Conservation (phyloP, 53 echinoderm and acorn worm species). For the Glandiceps talaboti region DNA sequence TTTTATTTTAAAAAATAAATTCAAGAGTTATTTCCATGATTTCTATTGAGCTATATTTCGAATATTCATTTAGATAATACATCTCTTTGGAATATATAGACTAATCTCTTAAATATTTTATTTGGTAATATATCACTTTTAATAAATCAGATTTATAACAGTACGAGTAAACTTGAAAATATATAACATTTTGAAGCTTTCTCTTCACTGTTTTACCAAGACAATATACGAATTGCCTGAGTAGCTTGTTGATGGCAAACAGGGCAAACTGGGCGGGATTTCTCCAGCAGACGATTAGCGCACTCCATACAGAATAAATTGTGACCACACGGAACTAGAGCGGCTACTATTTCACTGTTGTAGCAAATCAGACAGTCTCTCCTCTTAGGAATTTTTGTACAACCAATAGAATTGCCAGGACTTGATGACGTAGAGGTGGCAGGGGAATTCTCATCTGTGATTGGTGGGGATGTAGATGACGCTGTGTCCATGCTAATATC, state of each 20-base stretch:
- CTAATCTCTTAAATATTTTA: too few relatives aligned
- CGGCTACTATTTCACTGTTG: constrained; percentile 76
- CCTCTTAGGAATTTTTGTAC: constrained; percentile 23
- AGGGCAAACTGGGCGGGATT: constrained; percentile 61
- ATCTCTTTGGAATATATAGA: too few relatives aligned
- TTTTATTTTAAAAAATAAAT: too few relatives aligned
- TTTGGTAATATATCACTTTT: too few relatives aligned
- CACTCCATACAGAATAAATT: constrained; percentile 99
- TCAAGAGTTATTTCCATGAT: too few relatives aligned
- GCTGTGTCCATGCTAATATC: constrained; percentile 26
- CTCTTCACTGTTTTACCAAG: constrained; percentile 1
- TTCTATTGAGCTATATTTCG: too few relatives aligned
- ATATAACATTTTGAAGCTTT: too few relatives aligned
- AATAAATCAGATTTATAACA: too few relatives aligned
- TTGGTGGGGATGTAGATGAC: constrained; percentile 37
- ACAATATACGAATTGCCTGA: constrained; percentile 85
- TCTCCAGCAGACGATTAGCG: constrained; percentile 81
- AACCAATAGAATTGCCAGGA: constrained; percentile 72
- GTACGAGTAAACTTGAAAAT: too few relatives aligned
- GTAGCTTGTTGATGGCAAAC: constrained; percentile 76
- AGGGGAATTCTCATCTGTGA: constrained; percentile 47
- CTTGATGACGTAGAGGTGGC: constrained; percentile 54
- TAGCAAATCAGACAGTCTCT: constrained; percentile 65
- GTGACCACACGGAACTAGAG: constrained; percentile 93
- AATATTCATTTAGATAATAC: too few relatives aligned